phyloP scores from a whole-genome alignment of 2,888 invertebrate species.

The Norana najaformis region DNA sequence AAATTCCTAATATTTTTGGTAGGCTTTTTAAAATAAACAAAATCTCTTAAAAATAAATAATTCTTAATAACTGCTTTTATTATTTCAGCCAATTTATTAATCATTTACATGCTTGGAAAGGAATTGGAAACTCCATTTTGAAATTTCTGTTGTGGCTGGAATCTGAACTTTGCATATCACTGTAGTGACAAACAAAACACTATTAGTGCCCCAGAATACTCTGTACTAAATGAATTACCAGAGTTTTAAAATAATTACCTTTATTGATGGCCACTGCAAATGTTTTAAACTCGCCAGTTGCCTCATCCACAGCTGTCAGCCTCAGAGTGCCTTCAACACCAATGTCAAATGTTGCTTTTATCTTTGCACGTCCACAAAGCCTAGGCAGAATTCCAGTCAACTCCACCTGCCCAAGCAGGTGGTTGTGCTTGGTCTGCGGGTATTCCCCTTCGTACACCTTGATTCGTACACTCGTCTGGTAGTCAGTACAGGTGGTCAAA shows the following conservation, averaged over 20 bases:
- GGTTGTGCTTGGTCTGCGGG: not conserved
- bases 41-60: not conserved
- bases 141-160: not conserved
- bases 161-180: not conserved
- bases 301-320: not conserved
- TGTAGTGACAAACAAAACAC: not conserved
- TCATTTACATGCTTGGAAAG: not conserved
- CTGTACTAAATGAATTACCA: not conserved
- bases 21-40: not conserved
- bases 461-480: not conserved
- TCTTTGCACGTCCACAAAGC: not conserved
- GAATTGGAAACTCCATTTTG: not conserved
- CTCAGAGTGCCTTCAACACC: not conserved
- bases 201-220: not conserved
- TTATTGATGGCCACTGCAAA: not conserved
- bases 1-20: not conserved
- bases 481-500: not conserved
- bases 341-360: not conserved
- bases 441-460: constrained; percentile 17
- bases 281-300: not conserved
- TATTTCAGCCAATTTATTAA: not conserved
- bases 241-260: not conserved
- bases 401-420: not conserved
- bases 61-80: not conserved
- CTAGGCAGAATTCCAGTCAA: not conserved